phyloP scores from a whole-genome alignment of 2,113 vertebrate genomes.

The Suncus etruscus region DNA sequence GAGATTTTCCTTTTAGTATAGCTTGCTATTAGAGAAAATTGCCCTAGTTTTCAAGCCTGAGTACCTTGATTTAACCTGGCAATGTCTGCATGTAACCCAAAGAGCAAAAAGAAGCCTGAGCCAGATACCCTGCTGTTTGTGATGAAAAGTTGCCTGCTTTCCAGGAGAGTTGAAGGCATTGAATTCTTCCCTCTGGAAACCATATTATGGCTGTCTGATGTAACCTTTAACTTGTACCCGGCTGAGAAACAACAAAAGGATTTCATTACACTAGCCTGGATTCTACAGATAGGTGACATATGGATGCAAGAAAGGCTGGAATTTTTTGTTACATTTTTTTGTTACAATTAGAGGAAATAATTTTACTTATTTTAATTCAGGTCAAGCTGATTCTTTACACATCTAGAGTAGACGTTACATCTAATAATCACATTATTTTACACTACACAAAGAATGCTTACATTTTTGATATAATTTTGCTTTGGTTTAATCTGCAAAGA shows the following conservation, averaged over 20 bases:
- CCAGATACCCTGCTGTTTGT: conserved; percentile 25
- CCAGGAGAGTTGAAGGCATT: conserved; percentile 13
- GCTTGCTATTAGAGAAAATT: not conserved
- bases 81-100: not conserved
- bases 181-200: conserved; percentile 5
- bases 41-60: conserved; percentile 40
- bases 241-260: conserved; percentile 11
- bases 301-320: too few species aligned
- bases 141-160: conserved; percentile 26
- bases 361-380: conserved; percentile 21
- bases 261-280: not conserved
- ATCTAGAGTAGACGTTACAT: not conserved
- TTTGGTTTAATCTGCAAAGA: not conserved
- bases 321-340: not conserved
- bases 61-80: conserved; percentile 5
- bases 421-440: conserved; percentile 13
- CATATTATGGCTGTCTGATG: not conserved
- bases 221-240: conserved; percentile 46
- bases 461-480: not conserved
- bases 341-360: not conserved
- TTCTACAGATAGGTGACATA: not conserved
- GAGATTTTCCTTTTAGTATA: not conserved
- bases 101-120: conserved; percentile 18
- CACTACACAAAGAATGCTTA: not conserved
- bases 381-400: not conserved